These are phyloP conservation scores for Apogon talboti DNA, from an alignment of 2,797 vertebrate species.

Conservation along the genomic window DNA sequence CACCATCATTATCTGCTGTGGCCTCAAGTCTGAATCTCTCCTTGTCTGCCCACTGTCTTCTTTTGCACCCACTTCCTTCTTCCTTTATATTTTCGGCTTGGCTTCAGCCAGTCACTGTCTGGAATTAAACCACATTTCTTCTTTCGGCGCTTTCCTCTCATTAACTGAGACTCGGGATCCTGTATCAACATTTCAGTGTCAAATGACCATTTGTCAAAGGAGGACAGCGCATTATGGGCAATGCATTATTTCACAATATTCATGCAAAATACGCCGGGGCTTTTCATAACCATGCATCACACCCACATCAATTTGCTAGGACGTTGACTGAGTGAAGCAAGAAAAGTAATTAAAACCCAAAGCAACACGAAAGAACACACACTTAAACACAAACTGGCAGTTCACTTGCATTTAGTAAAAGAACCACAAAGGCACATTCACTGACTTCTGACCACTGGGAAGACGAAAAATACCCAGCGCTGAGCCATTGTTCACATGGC, in stretches of 20 bases:
- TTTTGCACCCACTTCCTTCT: constrained; percentile 31
- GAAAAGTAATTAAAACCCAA: constrained; percentile 52
- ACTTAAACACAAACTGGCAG: constrained; percentile 7
- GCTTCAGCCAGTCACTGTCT: constrained; percentile 18
- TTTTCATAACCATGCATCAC: constrained; percentile 47
- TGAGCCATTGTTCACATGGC: not conserved
- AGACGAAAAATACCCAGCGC: not conserved
- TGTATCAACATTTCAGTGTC: constrained; percentile 29
- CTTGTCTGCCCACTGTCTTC: constrained; percentile 19
- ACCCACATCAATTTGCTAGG: constrained; percentile 45
- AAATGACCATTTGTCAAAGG: constrained; percentile 41
- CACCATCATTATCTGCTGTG: constrained; percentile 29
- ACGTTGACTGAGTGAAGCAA: constrained; percentile 49
- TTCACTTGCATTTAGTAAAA: constrained; percentile 9
- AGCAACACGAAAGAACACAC: constrained; percentile 16
- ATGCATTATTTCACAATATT: constrained; percentile 31
- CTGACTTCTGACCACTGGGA: constrained; percentile 3
- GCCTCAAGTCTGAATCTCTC: constrained; percentile 19
- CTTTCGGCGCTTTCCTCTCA: constrained; percentile 4
- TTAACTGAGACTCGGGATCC: constrained; percentile 16
- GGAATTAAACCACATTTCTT: constrained; percentile 14
- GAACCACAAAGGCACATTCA: constrained; percentile 10
- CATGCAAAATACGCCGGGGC: constrained; percentile 28
- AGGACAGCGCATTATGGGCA: constrained; percentile 33
- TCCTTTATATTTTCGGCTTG: constrained; percentile 22